Conservation (phyloP, 2,797 vertebrate species). For the Paratrypauchen microcephalus region DNA sequence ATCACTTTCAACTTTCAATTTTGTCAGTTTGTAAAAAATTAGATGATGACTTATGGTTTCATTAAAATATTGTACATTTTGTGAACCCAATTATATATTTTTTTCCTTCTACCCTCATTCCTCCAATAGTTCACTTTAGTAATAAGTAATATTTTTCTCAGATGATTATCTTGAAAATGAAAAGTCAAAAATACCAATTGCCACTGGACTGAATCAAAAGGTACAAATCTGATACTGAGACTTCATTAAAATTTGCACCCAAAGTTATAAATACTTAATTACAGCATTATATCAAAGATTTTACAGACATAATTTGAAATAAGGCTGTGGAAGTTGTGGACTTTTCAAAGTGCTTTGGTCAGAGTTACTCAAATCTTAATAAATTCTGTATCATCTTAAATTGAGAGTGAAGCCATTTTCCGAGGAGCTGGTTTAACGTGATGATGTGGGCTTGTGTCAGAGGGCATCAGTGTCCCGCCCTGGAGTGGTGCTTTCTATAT, state of each 20-base stretch:
- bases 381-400: conserved; percentile 4
- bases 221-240: not conserved
- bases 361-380: not conserved
- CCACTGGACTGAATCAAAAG: not conserved
- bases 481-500: conserved; percentile 23
- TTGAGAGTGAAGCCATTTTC: conserved; percentile 5
- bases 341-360: not conserved
- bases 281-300: not conserved
- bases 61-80: not conserved
- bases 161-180: not conserved
- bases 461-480: conserved; percentile 17
- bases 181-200: not conserved
- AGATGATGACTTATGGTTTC: not conserved
- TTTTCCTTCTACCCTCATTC: not conserved
- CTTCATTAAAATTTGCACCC: not conserved
- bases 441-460: conserved; percentile 33
- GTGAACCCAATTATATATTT: not conserved
- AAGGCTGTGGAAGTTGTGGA: too few species aligned
- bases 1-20: conserved; percentile 20
- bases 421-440: not conserved
- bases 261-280: not conserved
- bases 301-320: not conserved
- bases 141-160: not conserved
- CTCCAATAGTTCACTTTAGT: not conserved
- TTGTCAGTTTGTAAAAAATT: conserved; percentile 20